A percentile compares a stretch with the other conserved stretches of the same genome.
These are phyloP conservation scores for Tamias sibiricus DNA, from an alignment of 2,113 vertebrate genomes.

Conservation along the genomic window DNA sequence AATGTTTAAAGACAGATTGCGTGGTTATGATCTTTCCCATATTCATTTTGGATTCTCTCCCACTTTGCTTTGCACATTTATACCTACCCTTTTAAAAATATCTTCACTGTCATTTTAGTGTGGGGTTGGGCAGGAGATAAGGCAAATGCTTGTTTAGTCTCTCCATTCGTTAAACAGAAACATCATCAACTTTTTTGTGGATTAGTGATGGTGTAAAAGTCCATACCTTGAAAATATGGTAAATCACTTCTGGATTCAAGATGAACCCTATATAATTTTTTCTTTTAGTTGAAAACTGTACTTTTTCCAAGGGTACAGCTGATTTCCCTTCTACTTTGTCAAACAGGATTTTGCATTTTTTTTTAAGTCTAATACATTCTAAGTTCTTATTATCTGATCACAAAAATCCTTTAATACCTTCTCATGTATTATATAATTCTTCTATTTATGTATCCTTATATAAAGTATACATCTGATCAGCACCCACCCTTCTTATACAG, in stretches of 20 bases:
- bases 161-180: background rate
- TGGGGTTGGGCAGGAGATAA: background rate
- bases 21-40: background rate
- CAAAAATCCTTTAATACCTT: background rate
- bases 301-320: background rate
- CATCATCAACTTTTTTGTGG: background rate
- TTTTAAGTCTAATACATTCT: background rate
- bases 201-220: background rate
- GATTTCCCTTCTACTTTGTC: background rate
- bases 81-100: background rate
- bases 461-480: background rate
- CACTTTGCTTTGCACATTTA: background rate
- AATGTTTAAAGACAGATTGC: background rate
- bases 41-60: background rate
- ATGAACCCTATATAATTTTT: background rate
- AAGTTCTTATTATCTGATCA: background rate
- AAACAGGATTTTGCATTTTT: background rate
- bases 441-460: background rate
- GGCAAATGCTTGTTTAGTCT: background rate
- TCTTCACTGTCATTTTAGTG: background rate
- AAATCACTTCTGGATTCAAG: background rate
- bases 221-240: background rate
- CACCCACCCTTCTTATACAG: background rate
- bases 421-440: no score
- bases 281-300: background rate